Percentiles rank a stretch among this genome's conserved stretches.
These are phyloP conservation scores for Parotia lawesii DNA, from an alignment of 2,113 vertebrate species.

Conservation along the genomic window DNA sequence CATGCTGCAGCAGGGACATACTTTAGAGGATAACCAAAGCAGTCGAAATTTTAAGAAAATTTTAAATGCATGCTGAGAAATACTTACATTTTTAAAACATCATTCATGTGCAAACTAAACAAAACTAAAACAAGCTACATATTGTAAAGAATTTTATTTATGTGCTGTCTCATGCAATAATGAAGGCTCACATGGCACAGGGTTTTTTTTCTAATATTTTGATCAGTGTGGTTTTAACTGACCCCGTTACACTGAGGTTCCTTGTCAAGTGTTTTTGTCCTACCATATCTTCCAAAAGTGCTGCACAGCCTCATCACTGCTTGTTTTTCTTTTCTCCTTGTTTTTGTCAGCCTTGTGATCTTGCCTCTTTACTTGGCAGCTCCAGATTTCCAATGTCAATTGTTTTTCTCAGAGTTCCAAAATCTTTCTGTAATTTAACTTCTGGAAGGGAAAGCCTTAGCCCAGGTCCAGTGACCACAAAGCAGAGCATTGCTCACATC, in stretches of 20 bases:
- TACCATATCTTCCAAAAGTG: background rate
- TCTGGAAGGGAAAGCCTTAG: background rate
- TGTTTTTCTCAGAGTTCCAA: background rate
- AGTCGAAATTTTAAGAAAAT: background rate
- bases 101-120: background rate
- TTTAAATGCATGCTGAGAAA: background rate
- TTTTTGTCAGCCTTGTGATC: background rate
- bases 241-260: background rate
- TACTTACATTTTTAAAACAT: background rate
- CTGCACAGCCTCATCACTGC: background rate
- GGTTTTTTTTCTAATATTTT: background rate
- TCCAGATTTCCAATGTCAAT: background rate
- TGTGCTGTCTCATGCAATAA: background rate
- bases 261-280: background rate
- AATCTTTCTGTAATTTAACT: background rate
- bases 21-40: background rate
- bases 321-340: background rate
- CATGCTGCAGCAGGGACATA: background rate
- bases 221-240: background rate
- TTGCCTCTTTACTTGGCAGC: background rate
- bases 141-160: background rate
- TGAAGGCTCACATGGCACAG: rapidly evolving
- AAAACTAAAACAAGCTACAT: background rate
- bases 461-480: background rate
- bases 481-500: background rate